Percentiles rank a stretch among this genome's conserved stretches.
These are phyloP conservation scores for Metopia argyrocephala DNA, from an alignment of 2,888 invertebrate species.

Conservation along the genomic window DNA sequence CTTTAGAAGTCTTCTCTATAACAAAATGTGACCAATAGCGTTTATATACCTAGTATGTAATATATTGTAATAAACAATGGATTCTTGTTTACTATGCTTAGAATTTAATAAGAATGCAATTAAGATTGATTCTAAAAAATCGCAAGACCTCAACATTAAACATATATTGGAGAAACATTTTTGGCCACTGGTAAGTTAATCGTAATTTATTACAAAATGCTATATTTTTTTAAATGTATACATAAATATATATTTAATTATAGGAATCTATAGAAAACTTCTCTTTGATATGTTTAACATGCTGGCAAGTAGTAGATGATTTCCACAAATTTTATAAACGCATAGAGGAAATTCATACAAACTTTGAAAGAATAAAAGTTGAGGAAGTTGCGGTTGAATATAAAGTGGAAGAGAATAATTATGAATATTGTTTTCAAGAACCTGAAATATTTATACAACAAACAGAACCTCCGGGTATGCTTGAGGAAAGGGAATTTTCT, in stretches of 20 bases:
- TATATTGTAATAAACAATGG: too few species aligned
- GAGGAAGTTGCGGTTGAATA: background rate
- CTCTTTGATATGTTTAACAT: constrained; percentile 67
- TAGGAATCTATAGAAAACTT: constrained; percentile 12
- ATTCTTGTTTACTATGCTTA: constrained; percentile 6
- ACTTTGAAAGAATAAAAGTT: constrained; percentile 60
- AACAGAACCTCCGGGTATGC: background rate
- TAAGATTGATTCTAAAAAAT: constrained; percentile 4
- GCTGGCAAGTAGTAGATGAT: constrained; percentile 69
- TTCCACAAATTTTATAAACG: constrained; percentile 70
- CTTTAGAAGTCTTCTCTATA: too few species aligned
- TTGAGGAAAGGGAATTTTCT: background rate
- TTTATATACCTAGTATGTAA: too few species aligned
- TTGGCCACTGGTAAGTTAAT: constrained; percentile 12
- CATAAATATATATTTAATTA: background rate
- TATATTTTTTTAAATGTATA: background rate
- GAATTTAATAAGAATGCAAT: constrained; percentile 8
- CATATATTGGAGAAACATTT: constrained; percentile 3
- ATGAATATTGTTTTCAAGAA: background rate
- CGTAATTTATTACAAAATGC: background rate
- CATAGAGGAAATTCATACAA: constrained; percentile 67
- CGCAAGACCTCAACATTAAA: constrained; percentile 13
- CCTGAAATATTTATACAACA: background rate
- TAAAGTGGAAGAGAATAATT: background rate
- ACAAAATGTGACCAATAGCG: too few species aligned